These are phyloP conservation scores for Otolemur crassicaudatus DNA, from an alignment of 2,797 vertebrate species.

Conservation along the genomic window DNA sequence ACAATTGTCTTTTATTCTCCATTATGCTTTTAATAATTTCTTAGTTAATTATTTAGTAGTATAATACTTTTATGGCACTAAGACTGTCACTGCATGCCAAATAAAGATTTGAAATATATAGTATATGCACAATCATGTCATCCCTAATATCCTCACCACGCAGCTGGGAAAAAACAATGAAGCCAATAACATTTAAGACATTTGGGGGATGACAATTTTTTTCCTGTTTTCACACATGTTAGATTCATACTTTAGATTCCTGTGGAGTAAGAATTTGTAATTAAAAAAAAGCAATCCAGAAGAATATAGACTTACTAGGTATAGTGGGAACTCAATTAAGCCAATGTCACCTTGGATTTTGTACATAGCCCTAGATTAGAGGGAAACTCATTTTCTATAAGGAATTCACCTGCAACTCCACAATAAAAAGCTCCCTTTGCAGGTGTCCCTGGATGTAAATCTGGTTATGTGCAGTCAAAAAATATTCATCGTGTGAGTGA, in stretches of 20 bases:
- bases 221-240: constrained; percentile 47
- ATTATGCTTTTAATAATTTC: constrained; percentile 76
- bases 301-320: neutral
- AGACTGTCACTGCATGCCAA: constrained; percentile 53
- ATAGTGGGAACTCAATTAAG: constrained; percentile 29
- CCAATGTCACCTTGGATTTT: neutral
- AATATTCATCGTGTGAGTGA: neutral
- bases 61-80: constrained; percentile 62
- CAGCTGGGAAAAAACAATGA: constrained; percentile 49
- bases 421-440: neutral
- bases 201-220: constrained; percentile 3
- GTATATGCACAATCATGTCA: constrained; percentile 20
- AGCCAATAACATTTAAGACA: constrained; percentile 42
- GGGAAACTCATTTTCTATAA: neutral
- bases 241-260: constrained; percentile 3
- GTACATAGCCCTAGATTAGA: neutral
- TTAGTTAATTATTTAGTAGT: constrained; percentile 77
- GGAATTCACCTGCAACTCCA: constrained; percentile 7
- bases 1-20: constrained; percentile 81
- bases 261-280: constrained; percentile 37
- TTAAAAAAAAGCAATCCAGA: neutral
- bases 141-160: neutral
- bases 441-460: neutral
- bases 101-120: constrained; percentile 63
- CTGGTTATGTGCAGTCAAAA: neutral